Evolutionary conservation across 2,113 vertebrate genomes (phyloP).

Genomic region (Balaeniceps rex): DNA sequence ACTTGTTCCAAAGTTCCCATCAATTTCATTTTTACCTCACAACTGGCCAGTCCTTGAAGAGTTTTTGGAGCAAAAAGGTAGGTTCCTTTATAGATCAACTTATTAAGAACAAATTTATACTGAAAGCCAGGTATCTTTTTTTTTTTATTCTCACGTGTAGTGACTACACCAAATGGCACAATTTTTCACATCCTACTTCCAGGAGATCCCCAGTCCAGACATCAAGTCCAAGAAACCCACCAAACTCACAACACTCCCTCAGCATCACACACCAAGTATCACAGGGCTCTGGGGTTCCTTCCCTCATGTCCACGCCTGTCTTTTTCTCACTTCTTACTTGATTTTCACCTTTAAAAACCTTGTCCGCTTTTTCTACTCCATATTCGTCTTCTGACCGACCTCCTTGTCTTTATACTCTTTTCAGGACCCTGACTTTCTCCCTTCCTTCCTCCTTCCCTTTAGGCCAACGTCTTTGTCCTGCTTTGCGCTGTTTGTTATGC

Average conservation of each 20-base stretch:
- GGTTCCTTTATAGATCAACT: not conserved
- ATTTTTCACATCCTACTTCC: not conserved
- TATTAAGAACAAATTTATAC: not conserved
- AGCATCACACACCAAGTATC: not conserved
- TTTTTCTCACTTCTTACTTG: not conserved
- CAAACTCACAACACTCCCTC: not conserved
- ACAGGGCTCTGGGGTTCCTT: not conserved
- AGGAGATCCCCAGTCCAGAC: not conserved
- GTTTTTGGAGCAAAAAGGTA: not conserved
- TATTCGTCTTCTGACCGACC: not conserved
- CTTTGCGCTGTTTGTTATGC: too few relatives aligned
- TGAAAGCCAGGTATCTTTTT: not conserved
- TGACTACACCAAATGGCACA: not conserved
- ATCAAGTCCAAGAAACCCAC: not conserved
- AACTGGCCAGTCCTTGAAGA: not conserved
- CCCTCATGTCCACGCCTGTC: rapidly evolving
- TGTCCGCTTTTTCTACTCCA: not conserved
- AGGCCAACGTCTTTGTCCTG: not conserved
- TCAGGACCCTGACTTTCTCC: not conserved
- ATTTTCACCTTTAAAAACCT: not conserved
- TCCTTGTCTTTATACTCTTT: not conserved
- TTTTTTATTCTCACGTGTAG: not conserved
- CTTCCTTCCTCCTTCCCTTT: not conserved
- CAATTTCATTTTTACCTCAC: not conserved
- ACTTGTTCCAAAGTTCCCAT: not conserved